Conservation (phyloP, 1,140 invertebrate genomes). For the Brachionus angularis region DNA sequence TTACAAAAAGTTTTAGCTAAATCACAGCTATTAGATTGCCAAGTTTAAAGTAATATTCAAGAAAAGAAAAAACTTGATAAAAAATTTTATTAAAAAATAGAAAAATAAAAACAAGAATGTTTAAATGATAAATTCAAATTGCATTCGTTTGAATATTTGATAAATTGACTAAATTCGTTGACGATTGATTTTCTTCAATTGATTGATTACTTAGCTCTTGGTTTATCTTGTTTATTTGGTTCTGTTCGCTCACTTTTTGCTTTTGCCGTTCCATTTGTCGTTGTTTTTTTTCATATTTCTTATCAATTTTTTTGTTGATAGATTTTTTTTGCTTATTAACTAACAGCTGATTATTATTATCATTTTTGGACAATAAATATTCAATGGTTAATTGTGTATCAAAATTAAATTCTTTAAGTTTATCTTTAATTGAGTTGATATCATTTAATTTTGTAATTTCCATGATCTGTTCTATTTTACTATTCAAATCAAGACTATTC, state of each 20-base stretch:
- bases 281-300: slow-evolving; percentile 34
- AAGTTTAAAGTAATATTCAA: neutral
- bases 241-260: slow-evolving; percentile 6
- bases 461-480: slow-evolving; percentile 14
- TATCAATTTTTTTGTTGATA: slow-evolving; percentile 11
- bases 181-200: neutral
- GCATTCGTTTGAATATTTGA: slow-evolving; percentile 23
- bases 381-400: slow-evolving; percentile 6
- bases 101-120: neutral
- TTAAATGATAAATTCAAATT: neutral
- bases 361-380: slow-evolving; percentile 4
- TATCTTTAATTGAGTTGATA: neutral
- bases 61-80: neutral
- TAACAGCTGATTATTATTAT: neutral
- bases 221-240: neutral
- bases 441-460: neutral
- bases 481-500: slow-evolving; percentile 6
- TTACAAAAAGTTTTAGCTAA: neutral
- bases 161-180: slow-evolving; percentile 6
- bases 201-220: neutral
- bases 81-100: neutral
- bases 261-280: slow-evolving; percentile 33
- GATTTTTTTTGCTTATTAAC: neutral
- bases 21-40: neutral
- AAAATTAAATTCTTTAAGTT: neutral